These are phyloP conservation scores for Columba janthina DNA, from an alignment of 2,113 vertebrate species.

Conservation along the genomic window DNA sequence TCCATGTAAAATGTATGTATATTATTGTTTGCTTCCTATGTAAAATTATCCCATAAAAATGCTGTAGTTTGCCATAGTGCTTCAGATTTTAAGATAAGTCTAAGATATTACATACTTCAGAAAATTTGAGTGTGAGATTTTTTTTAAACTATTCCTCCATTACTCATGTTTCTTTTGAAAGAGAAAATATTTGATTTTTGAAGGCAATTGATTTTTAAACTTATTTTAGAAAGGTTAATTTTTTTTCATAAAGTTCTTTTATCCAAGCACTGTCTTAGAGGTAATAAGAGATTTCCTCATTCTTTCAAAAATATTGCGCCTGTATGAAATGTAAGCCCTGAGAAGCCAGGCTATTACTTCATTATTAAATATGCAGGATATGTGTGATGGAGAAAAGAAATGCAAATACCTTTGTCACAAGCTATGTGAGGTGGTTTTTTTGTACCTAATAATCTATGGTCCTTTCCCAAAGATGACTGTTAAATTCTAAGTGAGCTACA, in stretches of 20 bases:
- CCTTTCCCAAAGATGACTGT: background rate
- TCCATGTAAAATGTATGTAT: background rate
- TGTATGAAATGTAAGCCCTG: background rate
- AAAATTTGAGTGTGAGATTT: background rate
- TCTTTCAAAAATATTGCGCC: background rate
- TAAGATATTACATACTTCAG: background rate
- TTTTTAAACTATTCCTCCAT: background rate
- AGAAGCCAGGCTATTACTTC: background rate
- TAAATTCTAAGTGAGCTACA: background rate
- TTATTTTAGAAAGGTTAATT: background rate
- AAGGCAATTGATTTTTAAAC: background rate
- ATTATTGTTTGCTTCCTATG: background rate
- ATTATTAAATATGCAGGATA: background rate
- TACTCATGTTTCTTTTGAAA: background rate
- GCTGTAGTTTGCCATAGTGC: background rate
- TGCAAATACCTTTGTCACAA: background rate
- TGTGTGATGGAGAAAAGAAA: background rate
- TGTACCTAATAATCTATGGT: background rate
- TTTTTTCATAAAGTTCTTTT: background rate
- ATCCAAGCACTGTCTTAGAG: background rate
- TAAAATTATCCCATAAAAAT: background rate
- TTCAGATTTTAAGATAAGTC: background rate
- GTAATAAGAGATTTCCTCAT: background rate
- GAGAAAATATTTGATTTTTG: background rate
- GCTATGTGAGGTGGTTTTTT: background rate